phyloP scores from a whole-genome alignment of 2,113 vertebrate species.

The Eudyptes chrysolophus region DNA sequence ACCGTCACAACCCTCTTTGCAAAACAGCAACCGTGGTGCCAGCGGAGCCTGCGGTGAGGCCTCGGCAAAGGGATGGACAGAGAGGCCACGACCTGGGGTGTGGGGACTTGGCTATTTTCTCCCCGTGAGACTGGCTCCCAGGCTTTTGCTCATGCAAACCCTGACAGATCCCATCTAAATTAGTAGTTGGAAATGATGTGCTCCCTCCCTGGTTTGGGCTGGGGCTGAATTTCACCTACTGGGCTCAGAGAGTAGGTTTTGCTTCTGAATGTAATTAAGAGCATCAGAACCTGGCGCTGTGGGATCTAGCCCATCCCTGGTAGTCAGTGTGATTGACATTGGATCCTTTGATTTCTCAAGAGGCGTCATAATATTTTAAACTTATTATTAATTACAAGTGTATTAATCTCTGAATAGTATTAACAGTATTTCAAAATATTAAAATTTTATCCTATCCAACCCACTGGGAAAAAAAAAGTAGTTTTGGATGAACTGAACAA shows the following conservation, averaged over 20 bases:
- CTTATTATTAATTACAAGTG: constrained; percentile 46
- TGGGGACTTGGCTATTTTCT: not conserved
- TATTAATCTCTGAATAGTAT: constrained; percentile 35
- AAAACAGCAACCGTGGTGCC: rapidly evolving
- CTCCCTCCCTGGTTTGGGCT: not conserved
- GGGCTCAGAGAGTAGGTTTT: not conserved
- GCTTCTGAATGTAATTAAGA: not conserved
- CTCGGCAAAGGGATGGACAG: not conserved
- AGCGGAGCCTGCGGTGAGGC: not conserved
- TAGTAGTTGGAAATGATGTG: not conserved
- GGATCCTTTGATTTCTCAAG: constrained; percentile 54
- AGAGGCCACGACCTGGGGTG: not conserved
- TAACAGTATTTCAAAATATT: constrained; percentile 50
- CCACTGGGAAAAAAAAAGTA: not conserved
- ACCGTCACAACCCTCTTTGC: not conserved
- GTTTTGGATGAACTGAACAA: constrained; percentile 30
- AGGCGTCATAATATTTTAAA: constrained; percentile 26
- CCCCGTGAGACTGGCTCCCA: constrained; percentile 18
- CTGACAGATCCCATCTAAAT: not conserved
- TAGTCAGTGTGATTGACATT: not conserved
- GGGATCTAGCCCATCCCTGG: not conserved
- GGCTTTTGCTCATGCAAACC: constrained; percentile 4
- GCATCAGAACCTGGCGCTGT: not conserved
- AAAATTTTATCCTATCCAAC: not conserved
- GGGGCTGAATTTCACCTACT: not conserved